Evolutionary conservation across 2,888 invertebrate species (phyloP).

Genomic region (Hemistola chrysoprasaria): DNA sequence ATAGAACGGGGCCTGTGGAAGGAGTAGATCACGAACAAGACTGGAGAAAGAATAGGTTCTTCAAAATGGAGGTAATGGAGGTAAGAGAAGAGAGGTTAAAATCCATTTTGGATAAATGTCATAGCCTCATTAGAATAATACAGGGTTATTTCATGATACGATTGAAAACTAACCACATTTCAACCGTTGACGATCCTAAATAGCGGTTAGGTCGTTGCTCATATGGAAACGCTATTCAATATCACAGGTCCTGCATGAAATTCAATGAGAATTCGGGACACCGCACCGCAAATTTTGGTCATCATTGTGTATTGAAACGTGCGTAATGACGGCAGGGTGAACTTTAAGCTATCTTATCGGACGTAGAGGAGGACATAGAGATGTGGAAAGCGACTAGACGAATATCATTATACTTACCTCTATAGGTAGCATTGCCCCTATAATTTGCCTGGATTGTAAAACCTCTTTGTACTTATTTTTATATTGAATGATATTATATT

Average conservation of each 20-base stretch:
- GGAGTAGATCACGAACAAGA: too few relatives aligned
- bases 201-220: constrained; percentile 45
- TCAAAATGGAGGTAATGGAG: too few relatives aligned
- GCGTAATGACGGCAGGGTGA: constrained; percentile 47
- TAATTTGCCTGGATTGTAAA: too few relatives aligned
- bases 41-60: too few relatives aligned
- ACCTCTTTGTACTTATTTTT: too few relatives aligned
- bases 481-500: too few relatives aligned
- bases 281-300: constrained; percentile 73
- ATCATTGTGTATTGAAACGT: constrained; percentile 63
- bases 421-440: too few relatives aligned
- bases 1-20: too few relatives aligned
- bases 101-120: too few relatives aligned
- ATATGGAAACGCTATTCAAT: constrained; percentile 55
- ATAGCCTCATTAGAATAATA: too few relatives aligned
- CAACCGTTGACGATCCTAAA: constrained; percentile 50
- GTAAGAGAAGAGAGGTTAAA: too few relatives aligned
- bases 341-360: constrained; percentile 5
- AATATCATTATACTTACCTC: constrained; percentile 24
- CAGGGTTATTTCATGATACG: constrained; percentile 24
- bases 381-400: constrained; percentile 13
- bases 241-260: constrained; percentile 43
- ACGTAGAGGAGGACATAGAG: not conserved
- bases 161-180: constrained; percentile 14
- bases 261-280: constrained; percentile 64